Conservation (phyloP, 1,140 invertebrate genomes). For the Drosophila tristis region DNA sequence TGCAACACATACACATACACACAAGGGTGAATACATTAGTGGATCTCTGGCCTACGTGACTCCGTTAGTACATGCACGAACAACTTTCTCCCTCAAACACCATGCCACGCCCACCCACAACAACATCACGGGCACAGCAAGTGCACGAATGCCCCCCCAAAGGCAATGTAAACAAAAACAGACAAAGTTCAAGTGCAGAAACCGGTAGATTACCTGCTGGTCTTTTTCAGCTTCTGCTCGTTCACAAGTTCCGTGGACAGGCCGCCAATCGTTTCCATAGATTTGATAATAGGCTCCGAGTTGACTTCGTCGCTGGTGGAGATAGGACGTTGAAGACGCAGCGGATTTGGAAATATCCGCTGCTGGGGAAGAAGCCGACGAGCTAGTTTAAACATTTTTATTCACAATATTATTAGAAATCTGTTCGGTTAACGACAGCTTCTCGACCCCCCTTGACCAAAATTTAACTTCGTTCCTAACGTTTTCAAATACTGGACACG, state of each 20-base stretch:
- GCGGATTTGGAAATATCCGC: slow-evolving; percentile 30
- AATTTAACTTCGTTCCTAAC: slow-evolving; percentile 17
- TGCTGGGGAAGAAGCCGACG: slow-evolving; percentile 58
- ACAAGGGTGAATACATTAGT: slow-evolving; percentile 6
- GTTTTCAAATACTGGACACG: slow-evolving; percentile 6
- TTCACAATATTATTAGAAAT: background rate
- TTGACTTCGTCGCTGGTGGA: slow-evolving; percentile 72
- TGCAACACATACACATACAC: slow-evolving; percentile 14
- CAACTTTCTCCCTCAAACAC: slow-evolving; percentile 35
- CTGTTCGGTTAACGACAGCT: background rate
- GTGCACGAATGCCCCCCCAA: background rate
- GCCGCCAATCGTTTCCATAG: slow-evolving; percentile 71
- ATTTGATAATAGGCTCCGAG: slow-evolving; percentile 39
- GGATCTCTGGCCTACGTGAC: slow-evolving; percentile 46
- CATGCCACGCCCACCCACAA: background rate
- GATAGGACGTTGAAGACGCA: slow-evolving; percentile 44
- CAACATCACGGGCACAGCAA: too few species aligned
- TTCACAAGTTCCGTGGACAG: slow-evolving; percentile 69
- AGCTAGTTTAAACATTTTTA: slow-evolving; percentile 61
- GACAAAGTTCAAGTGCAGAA: slow-evolving; percentile 35
- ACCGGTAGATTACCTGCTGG: slow-evolving; percentile 68
- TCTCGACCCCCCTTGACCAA: too few species aligned
- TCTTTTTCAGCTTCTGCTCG: slow-evolving; percentile 75
- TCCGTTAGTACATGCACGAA: slow-evolving; percentile 26
- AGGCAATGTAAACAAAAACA: slow-evolving; percentile 51